Conservation (phyloP, 2,113 vertebrate species). For the Euleptes europaea region DNA sequence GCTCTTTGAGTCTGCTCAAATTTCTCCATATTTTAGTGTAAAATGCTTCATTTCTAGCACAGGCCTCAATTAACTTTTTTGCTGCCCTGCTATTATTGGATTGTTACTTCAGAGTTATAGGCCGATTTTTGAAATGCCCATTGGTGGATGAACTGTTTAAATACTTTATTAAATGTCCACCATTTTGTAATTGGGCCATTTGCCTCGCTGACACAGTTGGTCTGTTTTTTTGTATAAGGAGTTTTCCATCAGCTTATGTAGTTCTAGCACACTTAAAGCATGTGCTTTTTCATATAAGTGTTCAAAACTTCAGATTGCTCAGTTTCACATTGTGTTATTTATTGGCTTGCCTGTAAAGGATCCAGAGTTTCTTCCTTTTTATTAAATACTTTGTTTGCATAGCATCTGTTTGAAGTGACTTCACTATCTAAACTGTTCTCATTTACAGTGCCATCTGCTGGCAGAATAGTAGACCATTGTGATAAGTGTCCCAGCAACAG, state of each 20-base stretch:
- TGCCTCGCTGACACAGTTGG: slow-evolving; percentile 70
- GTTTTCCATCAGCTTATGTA: slow-evolving; percentile 73
- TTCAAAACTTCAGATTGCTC: slow-evolving; percentile 71
- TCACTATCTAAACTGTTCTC: slow-evolving; percentile 58
- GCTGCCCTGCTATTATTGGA: slow-evolving; percentile 49
- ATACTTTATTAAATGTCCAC: slow-evolving; percentile 68
- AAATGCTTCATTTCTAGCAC: slow-evolving; percentile 61
- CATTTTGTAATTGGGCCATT: slow-evolving; percentile 68
- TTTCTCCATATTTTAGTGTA: slow-evolving; percentile 57
- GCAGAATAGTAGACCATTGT: slow-evolving; percentile 64
- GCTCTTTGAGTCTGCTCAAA: slow-evolving; percentile 66
- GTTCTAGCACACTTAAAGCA: slow-evolving; percentile 78
- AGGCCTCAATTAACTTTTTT: slow-evolving; percentile 58
- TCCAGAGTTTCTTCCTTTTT: slow-evolving; percentile 62
- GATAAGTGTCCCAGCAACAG: slow-evolving; percentile 41
- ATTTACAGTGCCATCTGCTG: slow-evolving; percentile 73
- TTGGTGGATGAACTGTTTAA: slow-evolving; percentile 71
- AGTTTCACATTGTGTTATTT: slow-evolving; percentile 70
- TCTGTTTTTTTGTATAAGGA: slow-evolving; percentile 72
- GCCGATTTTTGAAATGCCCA: slow-evolving; percentile 66
- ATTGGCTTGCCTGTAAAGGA: slow-evolving; percentile 70
- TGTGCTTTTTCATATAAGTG: slow-evolving; percentile 79
- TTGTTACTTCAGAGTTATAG: slow-evolving; percentile 62
- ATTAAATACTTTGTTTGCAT: slow-evolving; percentile 70
- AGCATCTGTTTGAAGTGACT: slow-evolving; percentile 62